Evolutionary conservation across 2,888 invertebrate species (phyloP).

Genomic region (Gibbula magus): DNA sequence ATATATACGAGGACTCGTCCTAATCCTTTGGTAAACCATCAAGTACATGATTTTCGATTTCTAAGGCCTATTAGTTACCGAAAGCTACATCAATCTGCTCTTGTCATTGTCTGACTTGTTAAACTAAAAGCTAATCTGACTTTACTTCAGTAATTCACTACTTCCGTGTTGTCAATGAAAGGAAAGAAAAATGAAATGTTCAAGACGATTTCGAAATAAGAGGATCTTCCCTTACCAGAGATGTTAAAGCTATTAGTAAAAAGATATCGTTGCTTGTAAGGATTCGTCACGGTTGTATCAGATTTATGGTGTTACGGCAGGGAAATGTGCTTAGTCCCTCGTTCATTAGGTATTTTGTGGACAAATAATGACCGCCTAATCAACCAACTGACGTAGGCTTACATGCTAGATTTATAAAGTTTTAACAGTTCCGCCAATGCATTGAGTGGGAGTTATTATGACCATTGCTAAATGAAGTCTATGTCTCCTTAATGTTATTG

Average conservation of each 20-base stretch:
- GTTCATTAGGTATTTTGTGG: too few species aligned
- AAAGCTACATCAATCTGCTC: not conserved
- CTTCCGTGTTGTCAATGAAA: not conserved
- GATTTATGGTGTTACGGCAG: not conserved
- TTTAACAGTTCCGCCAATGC: too few species aligned
- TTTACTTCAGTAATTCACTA: not conserved
- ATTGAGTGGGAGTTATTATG: too few species aligned
- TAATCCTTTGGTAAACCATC: not conserved
- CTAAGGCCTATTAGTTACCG: not conserved
- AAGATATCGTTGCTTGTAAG: not conserved
- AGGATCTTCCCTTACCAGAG: not conserved
- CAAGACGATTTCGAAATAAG: not conserved
- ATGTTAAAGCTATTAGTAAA: not conserved
- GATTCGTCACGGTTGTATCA: not conserved
- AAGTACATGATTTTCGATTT: not conserved
- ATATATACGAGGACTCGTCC: not conserved
- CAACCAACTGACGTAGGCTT: too few species aligned
- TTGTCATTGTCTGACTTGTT: not conserved
- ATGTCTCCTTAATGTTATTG: too few species aligned
- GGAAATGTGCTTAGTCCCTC: too few species aligned
- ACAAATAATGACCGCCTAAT: too few species aligned
- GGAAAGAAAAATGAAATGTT: not conserved
- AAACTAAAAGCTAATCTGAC: not conserved
- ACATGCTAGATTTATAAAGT: too few species aligned
- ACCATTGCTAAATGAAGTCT: too few species aligned